Evolutionary conservation across 2,888 invertebrate species (phyloP).

Genomic region (Fabriciana adippe): DNA sequence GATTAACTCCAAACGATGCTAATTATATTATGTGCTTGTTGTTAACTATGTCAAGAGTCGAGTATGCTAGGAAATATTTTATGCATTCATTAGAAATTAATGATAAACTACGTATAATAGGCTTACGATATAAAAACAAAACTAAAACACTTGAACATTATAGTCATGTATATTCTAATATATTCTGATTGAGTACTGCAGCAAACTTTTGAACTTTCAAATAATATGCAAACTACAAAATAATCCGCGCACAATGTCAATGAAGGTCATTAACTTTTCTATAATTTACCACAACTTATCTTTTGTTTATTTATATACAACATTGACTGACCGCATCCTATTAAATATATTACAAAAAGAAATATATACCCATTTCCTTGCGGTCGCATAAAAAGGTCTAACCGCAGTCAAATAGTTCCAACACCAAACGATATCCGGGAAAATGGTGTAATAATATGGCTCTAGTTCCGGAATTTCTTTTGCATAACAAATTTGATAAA

Average conservation of each 20-base stretch:
- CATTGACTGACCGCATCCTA: background rate
- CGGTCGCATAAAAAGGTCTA: slow-evolving; percentile 27
- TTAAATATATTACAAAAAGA: background rate
- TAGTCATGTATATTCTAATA: too few relatives aligned
- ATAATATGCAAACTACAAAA: too few relatives aligned
- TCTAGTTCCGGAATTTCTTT: slow-evolving; percentile 34
- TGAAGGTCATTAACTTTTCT: too few relatives aligned
- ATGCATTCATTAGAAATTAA: background rate
- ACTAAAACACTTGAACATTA: too few relatives aligned
- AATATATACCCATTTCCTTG: background rate
- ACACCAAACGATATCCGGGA: slow-evolving; percentile 30
- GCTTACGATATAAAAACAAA: too few relatives aligned
- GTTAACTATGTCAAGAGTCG: slow-evolving; percentile 14
- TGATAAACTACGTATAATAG: background rate
- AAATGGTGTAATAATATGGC: slow-evolving; percentile 33
- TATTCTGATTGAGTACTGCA: too few relatives aligned
- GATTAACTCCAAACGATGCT: slow-evolving; percentile 16
- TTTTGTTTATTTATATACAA: slow-evolving; percentile 5
- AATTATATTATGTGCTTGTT: slow-evolving; percentile 9
- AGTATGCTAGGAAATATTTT: background rate
- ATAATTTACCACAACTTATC: too few relatives aligned
- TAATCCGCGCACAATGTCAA: too few relatives aligned
- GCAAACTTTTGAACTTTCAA: too few relatives aligned
- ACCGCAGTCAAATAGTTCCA: slow-evolving; percentile 32
- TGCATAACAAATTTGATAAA: slow-evolving; percentile 42